These are phyloP conservation scores for Drymodes brunneopygia DNA, from an alignment of 2,113 vertebrate species.

Conservation along the genomic window DNA sequence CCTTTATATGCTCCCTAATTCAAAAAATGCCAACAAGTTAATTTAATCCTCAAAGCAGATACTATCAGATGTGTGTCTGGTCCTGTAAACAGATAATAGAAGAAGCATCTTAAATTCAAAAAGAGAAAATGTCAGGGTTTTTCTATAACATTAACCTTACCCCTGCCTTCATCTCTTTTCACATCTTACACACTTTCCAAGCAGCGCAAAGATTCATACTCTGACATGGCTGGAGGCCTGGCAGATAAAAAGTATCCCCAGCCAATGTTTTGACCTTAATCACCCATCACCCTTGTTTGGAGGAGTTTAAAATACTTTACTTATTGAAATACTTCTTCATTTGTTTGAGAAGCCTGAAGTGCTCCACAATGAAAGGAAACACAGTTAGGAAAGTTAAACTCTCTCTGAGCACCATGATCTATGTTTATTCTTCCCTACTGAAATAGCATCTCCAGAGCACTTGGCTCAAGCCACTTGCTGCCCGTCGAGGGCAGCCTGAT, in stretches of 20 bases:
- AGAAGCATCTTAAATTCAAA: neutral
- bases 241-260: neutral
- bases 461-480: rapidly evolving
- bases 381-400: neutral
- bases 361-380: neutral
- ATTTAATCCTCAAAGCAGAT: neutral
- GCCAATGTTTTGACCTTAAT: neutral
- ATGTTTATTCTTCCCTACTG: neutral
- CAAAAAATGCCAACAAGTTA: neutral
- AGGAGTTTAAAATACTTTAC: neutral
- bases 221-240: neutral
- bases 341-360: neutral
- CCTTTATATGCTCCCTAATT: neutral
- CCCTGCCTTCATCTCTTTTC: neutral
- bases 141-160: neutral
- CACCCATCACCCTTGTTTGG: rapidly evolving
- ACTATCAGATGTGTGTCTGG: neutral
- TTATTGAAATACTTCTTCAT: neutral
- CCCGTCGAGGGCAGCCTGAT: neutral
- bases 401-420: neutral
- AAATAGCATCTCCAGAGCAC: neutral
- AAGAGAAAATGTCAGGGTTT: neutral
- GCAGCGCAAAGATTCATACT: neutral
- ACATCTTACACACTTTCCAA: neutral
- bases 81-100: neutral